A percentile compares a stretch with the other conserved stretches of the same genome.
Conservation (phyloP, 2,888 invertebrate species). For the Hermaeophaga mercurialis region DNA sequence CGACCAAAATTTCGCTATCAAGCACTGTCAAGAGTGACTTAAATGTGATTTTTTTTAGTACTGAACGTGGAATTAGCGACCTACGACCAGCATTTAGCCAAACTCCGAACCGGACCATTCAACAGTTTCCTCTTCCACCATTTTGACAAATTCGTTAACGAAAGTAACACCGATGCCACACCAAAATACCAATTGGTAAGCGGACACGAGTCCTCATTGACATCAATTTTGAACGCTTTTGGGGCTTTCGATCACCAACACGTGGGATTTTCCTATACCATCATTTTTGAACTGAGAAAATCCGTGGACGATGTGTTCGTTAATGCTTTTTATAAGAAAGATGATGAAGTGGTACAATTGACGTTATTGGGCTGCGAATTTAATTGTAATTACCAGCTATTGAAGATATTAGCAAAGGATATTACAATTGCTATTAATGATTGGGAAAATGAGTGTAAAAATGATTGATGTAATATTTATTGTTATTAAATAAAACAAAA, state of each 20-base stretch:
- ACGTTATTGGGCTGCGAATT: conserved; percentile 68
- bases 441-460: conserved; percentile 69
- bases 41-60: no score
- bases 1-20: no score
- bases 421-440: conserved; percentile 61
- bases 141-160: conserved; percentile 58
- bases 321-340: conserved; percentile 68
- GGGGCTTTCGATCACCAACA: conserved; percentile 69
- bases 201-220: conserved; percentile 81
- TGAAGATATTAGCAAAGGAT: conserved; percentile 63
- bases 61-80: no score
- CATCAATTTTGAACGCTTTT: conserved; percentile 73
- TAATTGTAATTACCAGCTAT: conserved; percentile 67
- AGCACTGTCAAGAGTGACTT: no score
- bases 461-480: background rate
- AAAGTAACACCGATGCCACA: conserved; percentile 10
- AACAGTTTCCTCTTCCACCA: conserved; percentile 70
- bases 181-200: conserved; percentile 74
- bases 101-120: conserved; percentile 66
- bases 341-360: conserved; percentile 64
- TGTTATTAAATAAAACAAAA: no score
- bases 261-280: conserved; percentile 70
- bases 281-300: conserved; percentile 72
- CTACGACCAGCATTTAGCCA: conserved; percentile 55
- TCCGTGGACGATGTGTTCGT: conserved; percentile 42